A percentile compares a stretch with the other conserved stretches of the same genome.
Conservation (phyloP, 2,797 vertebrate genomes). For the Meriones psammophilus region DNA sequence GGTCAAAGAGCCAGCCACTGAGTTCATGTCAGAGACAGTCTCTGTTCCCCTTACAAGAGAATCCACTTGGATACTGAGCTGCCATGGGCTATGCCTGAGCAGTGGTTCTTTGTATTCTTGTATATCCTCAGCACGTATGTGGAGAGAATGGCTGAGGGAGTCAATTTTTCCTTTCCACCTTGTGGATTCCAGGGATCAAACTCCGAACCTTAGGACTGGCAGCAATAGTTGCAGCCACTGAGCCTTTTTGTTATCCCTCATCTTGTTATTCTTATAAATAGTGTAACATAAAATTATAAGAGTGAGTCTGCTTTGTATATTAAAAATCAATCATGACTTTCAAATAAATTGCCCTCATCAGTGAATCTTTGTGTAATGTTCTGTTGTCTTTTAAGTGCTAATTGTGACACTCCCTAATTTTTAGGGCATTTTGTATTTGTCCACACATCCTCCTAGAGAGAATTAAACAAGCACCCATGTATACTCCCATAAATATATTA, state of each 20-base stretch:
- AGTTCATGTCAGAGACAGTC: too few relatives aligned
- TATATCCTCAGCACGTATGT: background rate
- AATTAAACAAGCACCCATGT: constrained; percentile 12
- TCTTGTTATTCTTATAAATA: background rate
- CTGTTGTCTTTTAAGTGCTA: constrained; percentile 38
- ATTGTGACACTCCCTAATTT: background rate
- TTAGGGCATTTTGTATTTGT: background rate
- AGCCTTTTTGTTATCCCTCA: background rate
- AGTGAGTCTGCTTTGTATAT: background rate
- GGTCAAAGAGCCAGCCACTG: too few relatives aligned
- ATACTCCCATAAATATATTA: background rate
- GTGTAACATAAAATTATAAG: too few relatives aligned
- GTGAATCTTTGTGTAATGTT: background rate
- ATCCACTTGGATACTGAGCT: too few relatives aligned
- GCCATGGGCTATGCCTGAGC: too few relatives aligned
- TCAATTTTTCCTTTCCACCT: background rate
- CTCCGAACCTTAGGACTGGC: background rate
- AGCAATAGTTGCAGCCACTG: too few relatives aligned
- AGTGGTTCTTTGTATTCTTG: too few relatives aligned
- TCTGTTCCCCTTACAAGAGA: too few relatives aligned
- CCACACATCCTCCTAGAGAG: background rate
- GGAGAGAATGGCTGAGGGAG: background rate
- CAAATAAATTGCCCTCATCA: too few relatives aligned
- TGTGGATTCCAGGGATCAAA: background rate
- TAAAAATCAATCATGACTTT: background rate